These are phyloP conservation scores for Porphyrio hochstetteri DNA, from an alignment of 2,113 vertebrate species.

Conservation along the genomic window DNA sequence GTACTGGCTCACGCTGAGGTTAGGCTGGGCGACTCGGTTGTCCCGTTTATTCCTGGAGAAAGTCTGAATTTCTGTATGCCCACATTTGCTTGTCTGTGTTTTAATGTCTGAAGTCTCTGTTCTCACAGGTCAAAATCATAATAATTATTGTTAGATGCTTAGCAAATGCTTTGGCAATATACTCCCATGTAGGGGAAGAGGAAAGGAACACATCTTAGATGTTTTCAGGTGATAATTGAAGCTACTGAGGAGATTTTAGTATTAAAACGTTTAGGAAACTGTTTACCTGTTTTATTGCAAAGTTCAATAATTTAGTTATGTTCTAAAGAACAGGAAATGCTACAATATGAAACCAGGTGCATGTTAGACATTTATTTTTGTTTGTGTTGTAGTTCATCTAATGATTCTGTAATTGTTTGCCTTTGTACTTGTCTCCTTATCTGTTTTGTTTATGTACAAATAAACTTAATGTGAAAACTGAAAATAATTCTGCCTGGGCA, in stretches of 20 bases:
- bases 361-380: not conserved
- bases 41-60: not conserved
- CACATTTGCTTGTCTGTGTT: accelerated
- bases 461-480: not conserved
- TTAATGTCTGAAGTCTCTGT: not conserved
- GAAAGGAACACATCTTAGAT: not conserved
- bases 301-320: not conserved
- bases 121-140: accelerated
- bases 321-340: not conserved
- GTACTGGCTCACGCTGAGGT: conserved; percentile 64
- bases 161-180: not conserved
- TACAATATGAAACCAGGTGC: not conserved
- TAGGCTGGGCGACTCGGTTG: accelerated
- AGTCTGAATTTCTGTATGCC: accelerated
- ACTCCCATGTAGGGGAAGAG: not conserved
- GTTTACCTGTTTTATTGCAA: not conserved
- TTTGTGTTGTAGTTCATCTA: not conserved
- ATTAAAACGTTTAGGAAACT: not conserved
- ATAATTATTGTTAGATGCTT: not conserved
- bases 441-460: not conserved
- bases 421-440: not conserved
- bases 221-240: not conserved
- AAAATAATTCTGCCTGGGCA: not conserved
- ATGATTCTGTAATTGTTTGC: not conserved
- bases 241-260: not conserved